Evolutionary conservation across 2,888 invertebrate genomes (phyloP), one percentile per base, ranked within the genome.

Genomic region (Leptopterna dolabrata): DNA sequence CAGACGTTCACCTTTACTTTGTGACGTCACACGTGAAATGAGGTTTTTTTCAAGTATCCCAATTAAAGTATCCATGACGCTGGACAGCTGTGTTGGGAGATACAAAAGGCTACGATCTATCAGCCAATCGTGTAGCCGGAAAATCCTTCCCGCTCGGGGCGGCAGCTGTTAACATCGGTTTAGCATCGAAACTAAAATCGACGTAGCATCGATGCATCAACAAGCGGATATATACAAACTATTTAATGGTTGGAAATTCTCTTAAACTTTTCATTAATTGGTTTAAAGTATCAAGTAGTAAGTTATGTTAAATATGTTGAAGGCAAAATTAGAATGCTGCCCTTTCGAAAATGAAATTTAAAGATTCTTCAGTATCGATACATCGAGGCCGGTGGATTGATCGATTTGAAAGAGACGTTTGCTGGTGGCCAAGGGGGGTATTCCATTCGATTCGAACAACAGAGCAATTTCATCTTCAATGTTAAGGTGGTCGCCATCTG

Each of bases 121-220:
- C 80, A 80, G 27, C 86, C 86, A 87, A 87, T 87, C 41, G 13
- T 9, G 0, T 63, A 4, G 24, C 4, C 2, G 63, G 63, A 63
- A 63, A 63, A 4, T 13, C 63, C 19, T 63, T 63, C 63, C 63
- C 63, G 63, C 63, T 63, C 63, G 4, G 63, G 63, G 63, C 63
- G 63, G 63, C 63, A 63, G 63, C 63, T 63, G 63, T 19, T 55
- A 16, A n/a, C 6, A 55, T 55, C 55, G 55, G 19, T 1, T 63
- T 24, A 27, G 4, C 27, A 63, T 63, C 24, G 24, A 6, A 63
- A 0, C 24, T 7, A 27, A 6, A 7, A 63, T 63, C 24, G 24
- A 6, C 24, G 9, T 63, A 0, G 24, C 13, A 63, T 63, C 63
- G 63, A 63, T 24, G 11, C 0, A 24, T 27, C 27, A 7, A 9